Evolutionary conservation across 2,888 invertebrate genomes (phyloP).

Genomic region (Subacronicta megacephala): DNA sequence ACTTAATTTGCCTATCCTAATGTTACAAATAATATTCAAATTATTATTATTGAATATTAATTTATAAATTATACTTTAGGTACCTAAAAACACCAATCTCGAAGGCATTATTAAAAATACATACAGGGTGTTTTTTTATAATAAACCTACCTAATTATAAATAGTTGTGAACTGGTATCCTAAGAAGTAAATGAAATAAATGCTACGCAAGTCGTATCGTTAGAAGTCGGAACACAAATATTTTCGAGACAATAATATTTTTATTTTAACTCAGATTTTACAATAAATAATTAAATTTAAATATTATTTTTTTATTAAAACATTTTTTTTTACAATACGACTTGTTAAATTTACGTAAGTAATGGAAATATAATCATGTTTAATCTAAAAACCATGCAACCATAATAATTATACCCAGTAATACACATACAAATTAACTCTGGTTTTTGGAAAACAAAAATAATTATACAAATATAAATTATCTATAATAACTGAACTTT

Average conservation of each 20-base stretch:
- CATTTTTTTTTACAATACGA: background rate
- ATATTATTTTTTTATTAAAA: no score
- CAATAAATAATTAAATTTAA: no score
- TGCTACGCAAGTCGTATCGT: conserved; percentile 32
- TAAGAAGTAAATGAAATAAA: conserved; percentile 33
- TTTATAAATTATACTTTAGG: no score
- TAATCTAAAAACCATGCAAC: conserved; percentile 2
- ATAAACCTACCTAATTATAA: conserved; percentile 11
- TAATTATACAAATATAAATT: no score
- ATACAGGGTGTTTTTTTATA: background rate
- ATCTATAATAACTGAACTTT: no score
- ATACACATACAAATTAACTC: no score
- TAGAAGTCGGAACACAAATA: background rate
- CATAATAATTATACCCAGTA: no score
- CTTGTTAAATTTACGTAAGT: conserved; percentile 11
- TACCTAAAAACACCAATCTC: background rate
- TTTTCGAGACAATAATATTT: background rate
- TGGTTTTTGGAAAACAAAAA: no score
- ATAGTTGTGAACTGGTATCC: conserved; percentile 21
- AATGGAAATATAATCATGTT: conserved; percentile 3
- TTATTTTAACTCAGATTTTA: no score
- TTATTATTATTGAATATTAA: background rate
- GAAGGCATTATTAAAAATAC: background rate
- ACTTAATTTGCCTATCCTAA: no score
- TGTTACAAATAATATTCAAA: no score